Evolutionary conservation across 1,140 invertebrate genomes (phyloP).

Genomic region (Pseudomyrmex flavicornis): DNA sequence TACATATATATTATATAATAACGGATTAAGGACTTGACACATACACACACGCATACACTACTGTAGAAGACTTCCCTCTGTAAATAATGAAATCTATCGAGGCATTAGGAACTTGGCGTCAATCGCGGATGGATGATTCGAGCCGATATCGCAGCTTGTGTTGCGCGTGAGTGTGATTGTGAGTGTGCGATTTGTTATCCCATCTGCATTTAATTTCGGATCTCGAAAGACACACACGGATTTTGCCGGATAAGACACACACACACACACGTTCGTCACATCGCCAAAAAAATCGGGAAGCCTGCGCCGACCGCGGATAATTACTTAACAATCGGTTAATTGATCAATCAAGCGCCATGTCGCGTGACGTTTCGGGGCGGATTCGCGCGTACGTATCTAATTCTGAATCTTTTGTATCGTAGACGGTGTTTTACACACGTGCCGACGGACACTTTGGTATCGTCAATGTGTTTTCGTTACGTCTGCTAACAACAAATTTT

Average conservation of each 20-base stretch:
- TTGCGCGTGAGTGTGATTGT: conserved; percentile 44
- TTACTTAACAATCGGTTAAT: conserved; percentile 47
- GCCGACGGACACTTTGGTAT: conserved; percentile 26
- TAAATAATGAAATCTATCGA: conserved; percentile 83
- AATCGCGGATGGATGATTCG: conserved; percentile 77
- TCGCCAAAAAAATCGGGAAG: conserved; percentile 39
- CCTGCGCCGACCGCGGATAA: conserved; percentile 23
- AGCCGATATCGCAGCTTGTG: conserved; percentile 59
- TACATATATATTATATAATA: conserved; percentile 82
- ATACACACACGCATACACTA: conserved; percentile 20
- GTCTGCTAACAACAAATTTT: conserved; percentile 34
- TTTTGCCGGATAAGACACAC: conserved; percentile 55
- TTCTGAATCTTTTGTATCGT: conserved; percentile 49
- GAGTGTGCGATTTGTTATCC: conserved; percentile 66
- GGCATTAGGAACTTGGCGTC: conserved; percentile 84
- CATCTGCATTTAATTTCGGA: conserved; percentile 77
- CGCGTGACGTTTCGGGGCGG: conserved; percentile 36
- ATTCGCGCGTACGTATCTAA: conserved; percentile 25
- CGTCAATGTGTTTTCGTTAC: conserved; percentile 39
- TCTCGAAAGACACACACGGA: conserved; percentile 33
- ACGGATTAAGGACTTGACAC: conserved; percentile 84
- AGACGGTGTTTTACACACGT: conserved; percentile 10
- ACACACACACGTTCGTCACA: conserved; percentile 49
- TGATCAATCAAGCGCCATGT: conserved; percentile 53
- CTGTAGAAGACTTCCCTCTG: conserved; percentile 81